phyloP scores from a whole-genome alignment of 2,888 invertebrate genomes.

The Scaptomyza polygonia region DNA sequence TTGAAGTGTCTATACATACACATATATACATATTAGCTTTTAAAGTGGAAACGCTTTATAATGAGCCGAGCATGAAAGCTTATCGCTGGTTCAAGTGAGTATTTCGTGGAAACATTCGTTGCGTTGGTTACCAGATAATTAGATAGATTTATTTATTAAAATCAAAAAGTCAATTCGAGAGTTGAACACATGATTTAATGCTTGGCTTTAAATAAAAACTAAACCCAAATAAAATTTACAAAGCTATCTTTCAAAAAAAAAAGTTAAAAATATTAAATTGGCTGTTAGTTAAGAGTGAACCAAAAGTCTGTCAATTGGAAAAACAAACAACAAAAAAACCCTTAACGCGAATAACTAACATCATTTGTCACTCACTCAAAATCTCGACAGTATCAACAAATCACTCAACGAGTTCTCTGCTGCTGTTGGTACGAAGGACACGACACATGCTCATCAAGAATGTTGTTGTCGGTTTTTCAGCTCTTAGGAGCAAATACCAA shows the following conservation, averaged over 20 bases:
- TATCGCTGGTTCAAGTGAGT: conserved; percentile 5
- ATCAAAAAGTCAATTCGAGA: background rate
- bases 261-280: conserved; percentile 4
- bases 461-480: background rate
- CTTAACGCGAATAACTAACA: conserved; percentile 44
- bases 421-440: conserved; percentile 17
- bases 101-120: background rate
- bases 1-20: background rate
- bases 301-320: conserved; percentile 14
- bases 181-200: background rate
- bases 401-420: conserved; percentile 36
- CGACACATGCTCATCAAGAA: conserved; percentile 43
- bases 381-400: conserved; percentile 53
- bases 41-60: conserved; percentile 6
- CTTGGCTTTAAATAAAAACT: background rate
- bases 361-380: conserved; percentile 55
- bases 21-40: no score
- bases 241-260: no score
- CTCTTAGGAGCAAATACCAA: background rate
- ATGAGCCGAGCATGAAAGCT: conserved; percentile 14
- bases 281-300: conserved; percentile 5
- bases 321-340: background rate
- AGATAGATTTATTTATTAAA: background rate
- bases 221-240: no score
- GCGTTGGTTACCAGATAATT: background rate